phyloP scores from a whole-genome alignment of 2,888 invertebrate genomes.

The Caenorhabditis sp. region DNA sequence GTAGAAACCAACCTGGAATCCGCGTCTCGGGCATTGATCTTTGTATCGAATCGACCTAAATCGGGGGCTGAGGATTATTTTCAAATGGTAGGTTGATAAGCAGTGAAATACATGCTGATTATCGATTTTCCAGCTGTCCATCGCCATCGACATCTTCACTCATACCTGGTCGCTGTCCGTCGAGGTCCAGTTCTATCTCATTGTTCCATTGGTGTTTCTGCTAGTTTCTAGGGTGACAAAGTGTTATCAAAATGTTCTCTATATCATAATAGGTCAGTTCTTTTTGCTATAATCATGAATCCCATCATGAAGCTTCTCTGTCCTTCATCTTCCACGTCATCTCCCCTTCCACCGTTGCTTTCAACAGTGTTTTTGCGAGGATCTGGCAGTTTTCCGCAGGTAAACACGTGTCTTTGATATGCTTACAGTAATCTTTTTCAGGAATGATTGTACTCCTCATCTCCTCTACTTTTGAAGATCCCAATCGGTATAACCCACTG shows the following conservation, averaged over 20 bases:
- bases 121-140: slow-evolving; percentile 26
- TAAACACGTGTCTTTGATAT: neutral
- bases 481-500: too few species aligned
- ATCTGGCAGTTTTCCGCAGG: slow-evolving; percentile 34
- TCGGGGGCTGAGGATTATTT: neutral
- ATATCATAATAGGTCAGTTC: neutral
- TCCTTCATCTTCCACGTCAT: neutral
- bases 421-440: neutral
- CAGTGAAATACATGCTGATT: too few species aligned
- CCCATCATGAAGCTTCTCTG: neutral
- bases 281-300: neutral
- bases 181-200: slow-evolving; percentile 22
- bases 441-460: neutral
- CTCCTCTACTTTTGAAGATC: neutral
- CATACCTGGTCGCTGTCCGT: slow-evolving; percentile 38
- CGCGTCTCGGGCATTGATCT: neutral
- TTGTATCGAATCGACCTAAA: slow-evolving; percentile 4
- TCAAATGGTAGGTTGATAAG: slow-evolving; percentile 1
- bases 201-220: slow-evolving; percentile 11
- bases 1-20: neutral
- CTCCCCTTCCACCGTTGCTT: neutral
- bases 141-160: slow-evolving; percentile 13
- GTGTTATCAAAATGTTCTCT: neutral
- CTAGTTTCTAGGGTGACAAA: neutral
- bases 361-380: slow-evolving; percentile 38